Evolutionary conservation across 1,140 invertebrate genomes (phyloP).

Genomic region (Aphaenogaster floridana): DNA sequence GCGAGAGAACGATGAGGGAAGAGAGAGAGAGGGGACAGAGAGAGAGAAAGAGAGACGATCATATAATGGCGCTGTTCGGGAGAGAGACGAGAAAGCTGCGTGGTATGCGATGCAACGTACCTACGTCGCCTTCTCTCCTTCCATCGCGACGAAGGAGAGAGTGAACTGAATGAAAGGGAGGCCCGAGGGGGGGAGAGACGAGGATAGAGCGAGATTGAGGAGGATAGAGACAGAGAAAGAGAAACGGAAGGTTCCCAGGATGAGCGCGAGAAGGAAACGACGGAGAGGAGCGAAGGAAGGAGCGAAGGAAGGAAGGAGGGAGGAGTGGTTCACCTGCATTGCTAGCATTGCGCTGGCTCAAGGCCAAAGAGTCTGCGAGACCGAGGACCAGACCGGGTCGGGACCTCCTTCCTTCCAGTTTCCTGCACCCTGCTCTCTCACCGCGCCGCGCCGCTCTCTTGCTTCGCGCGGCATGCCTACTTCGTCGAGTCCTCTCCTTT

Average conservation of each 20-base stretch:
- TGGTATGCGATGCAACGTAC: constrained; percentile 68
- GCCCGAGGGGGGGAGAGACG: constrained; percentile 33
- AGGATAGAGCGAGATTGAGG: constrained; percentile 53
- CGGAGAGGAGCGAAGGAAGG: constrained; percentile 43
- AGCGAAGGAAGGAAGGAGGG: constrained; percentile 73
- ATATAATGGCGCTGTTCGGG: constrained; percentile 28
- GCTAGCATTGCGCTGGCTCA: constrained; percentile 86
- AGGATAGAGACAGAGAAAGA: constrained; percentile 65
- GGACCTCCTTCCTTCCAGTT: constrained; percentile 84
- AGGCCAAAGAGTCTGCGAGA: constrained; percentile 86
- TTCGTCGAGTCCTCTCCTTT: constrained; percentile 24
- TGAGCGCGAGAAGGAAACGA: constrained; percentile 63
- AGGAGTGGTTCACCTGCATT: constrained; percentile 87
- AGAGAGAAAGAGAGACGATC: constrained; percentile 21
- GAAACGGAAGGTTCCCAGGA: constrained; percentile 62
- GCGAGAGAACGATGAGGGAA: constrained; percentile 32
- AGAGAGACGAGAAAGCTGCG: constrained; percentile 49
- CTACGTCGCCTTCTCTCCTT: constrained; percentile 61
- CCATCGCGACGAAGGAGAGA: constrained; percentile 72
- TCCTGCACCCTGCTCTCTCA: constrained; percentile 77
- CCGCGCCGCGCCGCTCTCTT: constrained; percentile 36
- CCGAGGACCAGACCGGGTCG: constrained; percentile 83
- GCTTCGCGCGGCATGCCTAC: constrained; percentile 55
- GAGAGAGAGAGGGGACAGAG: background rate
- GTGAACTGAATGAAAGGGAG: constrained; percentile 76